Evolutionary conservation across 2,113 vertebrate genomes (phyloP), one percentile per base, ranked within the genome.

Genomic region (Cyprinodon tularosa): DNA sequence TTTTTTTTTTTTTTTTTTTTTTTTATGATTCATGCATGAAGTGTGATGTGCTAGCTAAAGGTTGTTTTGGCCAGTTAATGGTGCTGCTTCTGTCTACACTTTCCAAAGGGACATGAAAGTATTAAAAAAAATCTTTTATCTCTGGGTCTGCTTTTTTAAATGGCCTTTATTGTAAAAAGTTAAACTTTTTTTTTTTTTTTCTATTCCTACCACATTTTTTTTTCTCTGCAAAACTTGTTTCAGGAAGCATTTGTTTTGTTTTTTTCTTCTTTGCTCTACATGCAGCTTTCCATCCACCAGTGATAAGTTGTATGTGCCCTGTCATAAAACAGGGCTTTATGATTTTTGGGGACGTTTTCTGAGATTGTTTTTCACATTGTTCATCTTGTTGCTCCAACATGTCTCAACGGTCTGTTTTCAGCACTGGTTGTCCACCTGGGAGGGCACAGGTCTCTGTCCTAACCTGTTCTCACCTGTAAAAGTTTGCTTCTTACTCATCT

Each of bases 341-440:
- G 50, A n/a, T 60, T 53, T 29, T 53, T 79, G 84, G 79, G 71
- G 65, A n/a, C 10, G 50, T 20, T 57, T 57, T 7, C 14, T 42
- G 42, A 9, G 42, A 76, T 42, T 71, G 47, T 71, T 73, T 90
- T 80, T 69, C 86, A 86, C 68, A 68, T 83, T 13, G 74, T 81
- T 77, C 40, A 42, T 83, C 60, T 77, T 63, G 17, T 74, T 67
- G 63, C 76, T 86, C 84, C 68, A 81, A 37, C 60, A 60, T 76
- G 73, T 92, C 80, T 74, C 22, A 17, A 72, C 80, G 84, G 60
- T 82, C 79, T 73, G 76, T 92, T 89, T 79, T 81, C 85, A 88
- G 67, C 85, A 90, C 89, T 79, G 79, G 85, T 74, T 86, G 78
- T 75, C 70, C 90, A 93, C 92, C 89, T 72, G 68, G 70, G 87